A percentile compares a stretch with the other conserved stretches of the same genome.
Evolutionary conservation across 2,797 vertebrate species (phyloP).

Genomic region (Hipposideros larvatus): DNA sequence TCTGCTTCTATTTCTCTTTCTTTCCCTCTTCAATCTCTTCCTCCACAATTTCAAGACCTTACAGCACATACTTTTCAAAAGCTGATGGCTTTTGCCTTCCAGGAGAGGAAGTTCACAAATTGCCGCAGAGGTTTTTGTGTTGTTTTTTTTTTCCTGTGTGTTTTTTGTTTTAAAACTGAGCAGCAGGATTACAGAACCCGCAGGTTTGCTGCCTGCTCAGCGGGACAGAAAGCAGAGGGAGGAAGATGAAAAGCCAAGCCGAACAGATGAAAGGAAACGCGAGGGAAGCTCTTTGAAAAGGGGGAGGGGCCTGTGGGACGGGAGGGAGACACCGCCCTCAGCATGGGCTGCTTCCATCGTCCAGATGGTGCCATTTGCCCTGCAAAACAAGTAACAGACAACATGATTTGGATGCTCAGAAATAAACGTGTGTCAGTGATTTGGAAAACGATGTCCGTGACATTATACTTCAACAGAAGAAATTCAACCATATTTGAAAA

Average conservation of each 20-base stretch:
- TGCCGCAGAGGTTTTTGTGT: background rate
- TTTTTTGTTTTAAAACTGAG: conserved; percentile 64
- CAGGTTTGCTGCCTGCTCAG: conserved; percentile 67
- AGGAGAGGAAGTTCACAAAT: conserved; percentile 65
- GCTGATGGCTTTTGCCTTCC: conserved; percentile 32
- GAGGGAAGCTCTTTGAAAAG: background rate
- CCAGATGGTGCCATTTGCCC: conserved; percentile 69
- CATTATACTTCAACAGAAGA: conserved; percentile 30
- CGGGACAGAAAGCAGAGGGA: conserved; percentile 59
- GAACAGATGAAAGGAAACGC: conserved; percentile 55
- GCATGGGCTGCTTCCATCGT: conserved; percentile 39
- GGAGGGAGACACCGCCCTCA: background rate
- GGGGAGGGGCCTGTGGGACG: background rate
- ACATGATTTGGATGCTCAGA: conserved; percentile 62
- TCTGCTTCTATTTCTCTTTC: background rate
- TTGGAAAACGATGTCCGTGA: conserved; percentile 23
- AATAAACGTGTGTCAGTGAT: conserved; percentile 41
- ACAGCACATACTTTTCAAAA: background rate
- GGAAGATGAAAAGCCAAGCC: conserved; percentile 62
- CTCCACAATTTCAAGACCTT: background rate
- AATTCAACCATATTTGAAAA: conserved; percentile 66
- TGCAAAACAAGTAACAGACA: conserved; percentile 63
- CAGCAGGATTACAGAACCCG: conserved; percentile 57
- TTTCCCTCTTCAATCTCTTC: background rate
- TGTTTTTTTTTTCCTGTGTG: background rate